These are phyloP conservation scores for Anas platyrhynchos DNA, from an alignment of 2,113 vertebrate genomes.

Conservation along the genomic window DNA sequence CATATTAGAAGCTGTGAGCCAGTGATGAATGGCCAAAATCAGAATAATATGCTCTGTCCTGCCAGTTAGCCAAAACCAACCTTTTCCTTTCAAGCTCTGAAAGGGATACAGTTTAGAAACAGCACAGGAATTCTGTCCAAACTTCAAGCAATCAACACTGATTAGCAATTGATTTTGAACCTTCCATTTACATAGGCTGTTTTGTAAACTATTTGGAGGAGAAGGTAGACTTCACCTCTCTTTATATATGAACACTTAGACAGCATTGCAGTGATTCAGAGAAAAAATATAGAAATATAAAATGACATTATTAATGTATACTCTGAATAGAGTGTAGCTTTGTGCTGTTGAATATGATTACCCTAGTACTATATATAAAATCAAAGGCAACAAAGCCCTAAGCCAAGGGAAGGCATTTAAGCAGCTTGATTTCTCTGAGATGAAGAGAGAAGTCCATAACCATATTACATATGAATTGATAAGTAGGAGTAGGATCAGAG, in stretches of 20 bases:
- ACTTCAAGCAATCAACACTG: background rate
- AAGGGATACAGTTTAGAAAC: background rate
- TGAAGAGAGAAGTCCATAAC: background rate
- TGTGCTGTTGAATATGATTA: background rate
- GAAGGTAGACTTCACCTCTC: background rate
- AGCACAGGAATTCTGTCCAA: background rate
- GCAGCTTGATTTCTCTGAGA: background rate
- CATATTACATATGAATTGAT: background rate
- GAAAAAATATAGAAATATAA: background rate
- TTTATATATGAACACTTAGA: background rate
- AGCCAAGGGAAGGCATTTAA: background rate
- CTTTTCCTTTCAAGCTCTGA: background rate
- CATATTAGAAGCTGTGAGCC: background rate
- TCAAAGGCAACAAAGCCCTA: background rate
- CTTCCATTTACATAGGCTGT: background rate
- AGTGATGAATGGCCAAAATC: background rate
- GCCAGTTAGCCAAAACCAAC: background rate
- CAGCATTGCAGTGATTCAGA: background rate
- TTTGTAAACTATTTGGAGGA: background rate
- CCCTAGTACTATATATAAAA: background rate
- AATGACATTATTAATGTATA: background rate
- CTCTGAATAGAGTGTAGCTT: background rate
- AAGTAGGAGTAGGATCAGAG: background rate
- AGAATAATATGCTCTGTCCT: background rate
- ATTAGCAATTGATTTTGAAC: background rate